Conservation (phyloP, 1,140 invertebrate genomes). For the Mactra quadrangularis region DNA sequence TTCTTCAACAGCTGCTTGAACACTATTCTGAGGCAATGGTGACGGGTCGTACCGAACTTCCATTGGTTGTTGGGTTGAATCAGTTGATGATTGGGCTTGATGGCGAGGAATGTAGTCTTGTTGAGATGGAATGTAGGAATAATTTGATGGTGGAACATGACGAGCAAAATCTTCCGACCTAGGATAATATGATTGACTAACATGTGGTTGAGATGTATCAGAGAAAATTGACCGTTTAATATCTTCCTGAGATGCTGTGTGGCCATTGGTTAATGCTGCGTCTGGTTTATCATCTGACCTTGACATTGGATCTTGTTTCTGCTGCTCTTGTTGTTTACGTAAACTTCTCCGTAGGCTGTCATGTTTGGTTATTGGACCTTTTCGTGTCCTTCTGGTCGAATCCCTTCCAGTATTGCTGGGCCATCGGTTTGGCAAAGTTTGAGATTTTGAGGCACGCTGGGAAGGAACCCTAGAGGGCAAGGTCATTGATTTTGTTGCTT, state of each 20-base stretch:
- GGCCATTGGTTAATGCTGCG: slow-evolving; percentile 41
- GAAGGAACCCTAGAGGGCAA: slow-evolving; percentile 22
- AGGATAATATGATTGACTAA: slow-evolving; percentile 59
- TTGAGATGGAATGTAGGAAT: neutral
- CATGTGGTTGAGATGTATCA: slow-evolving; percentile 46
- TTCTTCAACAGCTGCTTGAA: slow-evolving; percentile 12
- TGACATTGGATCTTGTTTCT: slow-evolving; percentile 46
- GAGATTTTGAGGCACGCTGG: slow-evolving; percentile 40
- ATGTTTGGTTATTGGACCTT: slow-evolving; percentile 52
- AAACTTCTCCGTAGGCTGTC: slow-evolving; percentile 25
- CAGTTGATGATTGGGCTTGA: no score
- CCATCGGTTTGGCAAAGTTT: slow-evolving; percentile 27
- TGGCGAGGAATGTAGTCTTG: neutral
- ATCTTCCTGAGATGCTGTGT: neutral
- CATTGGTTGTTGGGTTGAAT: slow-evolving; percentile 14
- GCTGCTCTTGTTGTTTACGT: slow-evolving; percentile 15
- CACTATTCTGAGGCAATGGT: neutral
- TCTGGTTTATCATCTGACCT: slow-evolving; percentile 29
- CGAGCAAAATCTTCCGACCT: slow-evolving; percentile 43
- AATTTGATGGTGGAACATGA: slow-evolving; percentile 45
- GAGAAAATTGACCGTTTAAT: neutral
- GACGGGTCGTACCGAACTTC: neutral
- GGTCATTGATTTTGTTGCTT: slow-evolving; percentile 43
- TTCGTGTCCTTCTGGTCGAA: slow-evolving; percentile 21
- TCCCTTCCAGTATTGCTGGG: slow-evolving; percentile 29